Evolutionary conservation across 2,113 vertebrate species (phyloP).

Genomic region (Hippolais icterina): DNA sequence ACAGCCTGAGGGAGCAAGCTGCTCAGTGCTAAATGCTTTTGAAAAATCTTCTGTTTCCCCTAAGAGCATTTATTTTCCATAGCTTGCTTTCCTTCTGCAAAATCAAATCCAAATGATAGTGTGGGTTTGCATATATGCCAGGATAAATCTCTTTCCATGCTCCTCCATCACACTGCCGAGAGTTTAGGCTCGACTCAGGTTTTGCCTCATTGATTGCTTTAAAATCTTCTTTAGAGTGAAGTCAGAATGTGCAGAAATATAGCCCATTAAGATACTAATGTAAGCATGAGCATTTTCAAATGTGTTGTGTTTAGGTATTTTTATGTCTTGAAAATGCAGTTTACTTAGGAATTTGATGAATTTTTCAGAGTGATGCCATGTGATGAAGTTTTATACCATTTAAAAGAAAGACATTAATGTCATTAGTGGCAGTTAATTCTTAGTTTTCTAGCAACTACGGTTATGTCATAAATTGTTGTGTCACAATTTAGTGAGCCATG

Average conservation of each 20-base stretch:
- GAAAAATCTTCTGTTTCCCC: not conserved
- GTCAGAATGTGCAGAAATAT: conserved; percentile 9
- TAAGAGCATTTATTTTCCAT: not conserved
- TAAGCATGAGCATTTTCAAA: not conserved
- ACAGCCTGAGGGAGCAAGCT: not conserved
- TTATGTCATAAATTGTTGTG: not conserved
- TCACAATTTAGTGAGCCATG: not conserved
- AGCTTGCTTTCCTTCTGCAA: not conserved
- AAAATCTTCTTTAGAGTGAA: conserved; percentile 2
- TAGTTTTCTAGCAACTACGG: not conserved
- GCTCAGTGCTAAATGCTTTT: not conserved
- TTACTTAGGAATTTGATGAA: conserved; percentile 9
- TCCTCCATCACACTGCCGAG: not conserved
- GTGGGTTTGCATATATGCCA: not conserved
- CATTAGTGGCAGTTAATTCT: conserved; percentile 41
- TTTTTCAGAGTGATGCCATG: not conserved
- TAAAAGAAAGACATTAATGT: conserved; percentile 1
- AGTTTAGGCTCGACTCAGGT: not conserved
- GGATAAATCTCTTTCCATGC: not conserved
- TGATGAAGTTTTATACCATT: conserved; percentile 4
- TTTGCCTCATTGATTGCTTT: not conserved
- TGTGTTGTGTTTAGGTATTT: conserved; percentile 12
- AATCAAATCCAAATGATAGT: not conserved
- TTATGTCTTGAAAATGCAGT: not conserved
- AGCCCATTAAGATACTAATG: conserved; percentile 24